These are phyloP conservation scores for Saguinus imperator DNA, from an alignment of 2,113 vertebrate species.

Conservation along the genomic window DNA sequence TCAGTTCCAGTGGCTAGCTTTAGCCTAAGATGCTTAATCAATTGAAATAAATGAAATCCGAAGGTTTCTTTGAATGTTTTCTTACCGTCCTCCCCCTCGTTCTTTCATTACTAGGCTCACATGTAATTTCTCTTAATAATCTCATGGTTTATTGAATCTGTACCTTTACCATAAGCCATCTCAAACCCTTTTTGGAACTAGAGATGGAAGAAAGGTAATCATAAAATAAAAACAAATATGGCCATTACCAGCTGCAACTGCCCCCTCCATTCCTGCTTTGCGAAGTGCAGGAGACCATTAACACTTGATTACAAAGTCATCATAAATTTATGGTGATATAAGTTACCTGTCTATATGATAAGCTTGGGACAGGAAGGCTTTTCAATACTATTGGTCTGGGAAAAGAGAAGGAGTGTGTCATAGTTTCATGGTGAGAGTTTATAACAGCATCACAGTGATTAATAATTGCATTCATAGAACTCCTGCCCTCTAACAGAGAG, in stretches of 20 bases:
- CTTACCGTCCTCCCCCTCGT: neutral
- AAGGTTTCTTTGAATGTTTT: neutral
- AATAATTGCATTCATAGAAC: slow-evolving; percentile 44
- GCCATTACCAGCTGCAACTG: neutral
- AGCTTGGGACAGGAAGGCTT: neutral
- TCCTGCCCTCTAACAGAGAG: slow-evolving; percentile 35
- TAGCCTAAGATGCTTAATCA: neutral
- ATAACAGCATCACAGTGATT: slow-evolving; percentile 17
- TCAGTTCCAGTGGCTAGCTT: neutral
- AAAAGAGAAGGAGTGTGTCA: neutral
- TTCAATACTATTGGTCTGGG: neutral
- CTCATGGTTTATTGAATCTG: neutral
- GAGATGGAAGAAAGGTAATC: neutral
- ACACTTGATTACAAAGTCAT: slow-evolving; percentile 35
- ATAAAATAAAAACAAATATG: neutral
- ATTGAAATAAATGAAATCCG: neutral
- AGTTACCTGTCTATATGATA: neutral
- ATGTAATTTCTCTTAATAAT: neutral
- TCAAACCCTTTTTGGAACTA: neutral
- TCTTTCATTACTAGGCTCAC: neutral
- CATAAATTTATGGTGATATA: neutral
- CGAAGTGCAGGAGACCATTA: neutral
- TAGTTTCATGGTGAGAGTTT: neutral
- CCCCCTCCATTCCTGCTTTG: neutral
- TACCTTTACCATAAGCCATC: neutral